These are phyloP conservation scores for Cyprinodon tularosa DNA, from an alignment of 2,113 vertebrate species.

Conservation along the genomic window DNA sequence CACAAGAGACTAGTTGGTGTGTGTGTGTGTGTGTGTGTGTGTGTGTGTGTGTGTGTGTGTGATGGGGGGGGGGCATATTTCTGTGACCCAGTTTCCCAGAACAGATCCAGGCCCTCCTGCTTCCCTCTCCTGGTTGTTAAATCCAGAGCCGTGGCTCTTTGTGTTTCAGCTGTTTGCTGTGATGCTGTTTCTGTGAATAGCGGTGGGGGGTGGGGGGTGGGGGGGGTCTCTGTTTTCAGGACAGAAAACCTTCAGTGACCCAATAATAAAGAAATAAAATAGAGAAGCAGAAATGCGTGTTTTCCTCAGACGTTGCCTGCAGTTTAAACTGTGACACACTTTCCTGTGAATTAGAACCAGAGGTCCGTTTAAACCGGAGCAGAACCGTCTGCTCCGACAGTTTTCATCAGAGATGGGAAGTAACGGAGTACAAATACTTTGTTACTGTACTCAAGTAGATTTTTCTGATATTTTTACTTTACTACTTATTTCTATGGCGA, in stretches of 20 bases:
- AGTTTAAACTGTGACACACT: slow-evolving; percentile 10
- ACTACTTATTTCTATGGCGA: too few species aligned
- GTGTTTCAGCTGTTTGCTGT: slow-evolving; percentile 28
- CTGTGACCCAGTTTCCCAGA: slow-evolving; percentile 60
- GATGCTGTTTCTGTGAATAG: slow-evolving; percentile 32
- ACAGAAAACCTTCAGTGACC: slow-evolving; percentile 69
- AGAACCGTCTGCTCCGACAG: too few species aligned
- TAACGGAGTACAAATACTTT: too few species aligned
- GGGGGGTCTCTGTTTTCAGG: slow-evolving; percentile 54
- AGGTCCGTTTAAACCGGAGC: slow-evolving; percentile 1
- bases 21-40: slow-evolving; percentile 9
- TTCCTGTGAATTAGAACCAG: slow-evolving; percentile 5
- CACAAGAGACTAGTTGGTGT: not conserved
- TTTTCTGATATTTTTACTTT: too few species aligned
- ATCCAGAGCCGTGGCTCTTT: slow-evolving; percentile 42
- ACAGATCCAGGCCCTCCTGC: slow-evolving; percentile 50
- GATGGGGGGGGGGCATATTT: not conserved
- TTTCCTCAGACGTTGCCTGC: slow-evolving; percentile 25
- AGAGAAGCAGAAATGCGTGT: slow-evolving; percentile 44
- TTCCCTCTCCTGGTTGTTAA: slow-evolving; percentile 41
- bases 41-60: slow-evolving; percentile 21
- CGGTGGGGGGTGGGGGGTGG: slow-evolving; percentile 9
- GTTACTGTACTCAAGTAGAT: too few species aligned
- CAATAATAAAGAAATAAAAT: slow-evolving; percentile 41
- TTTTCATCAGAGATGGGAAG: too few species aligned